Conservation (phyloP, 1,140 invertebrate species). For the Zophobas morio region DNA sequence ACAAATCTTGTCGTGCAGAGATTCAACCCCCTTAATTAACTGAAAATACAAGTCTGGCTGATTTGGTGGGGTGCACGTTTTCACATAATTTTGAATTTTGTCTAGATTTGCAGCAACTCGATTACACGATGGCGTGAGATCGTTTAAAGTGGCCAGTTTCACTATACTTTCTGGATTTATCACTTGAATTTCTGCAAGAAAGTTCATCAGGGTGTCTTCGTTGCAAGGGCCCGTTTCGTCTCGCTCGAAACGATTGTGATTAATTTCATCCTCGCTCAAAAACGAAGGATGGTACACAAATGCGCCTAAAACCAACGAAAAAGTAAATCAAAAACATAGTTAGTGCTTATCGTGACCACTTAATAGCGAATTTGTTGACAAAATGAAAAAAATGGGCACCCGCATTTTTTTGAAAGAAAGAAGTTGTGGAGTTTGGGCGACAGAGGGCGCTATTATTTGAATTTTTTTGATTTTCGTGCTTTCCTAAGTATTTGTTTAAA, state of each 20-base stretch:
- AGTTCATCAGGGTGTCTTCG: slow-evolving; percentile 61
- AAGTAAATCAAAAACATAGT: neutral
- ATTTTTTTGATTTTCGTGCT: no score
- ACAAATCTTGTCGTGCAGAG: slow-evolving; percentile 56
- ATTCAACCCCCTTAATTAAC: slow-evolving; percentile 60
- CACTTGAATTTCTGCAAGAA: slow-evolving; percentile 62
- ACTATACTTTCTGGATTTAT: slow-evolving; percentile 64
- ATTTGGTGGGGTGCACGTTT: slow-evolving; percentile 53
- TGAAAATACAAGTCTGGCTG: slow-evolving; percentile 58
- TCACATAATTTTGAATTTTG: slow-evolving; percentile 57
- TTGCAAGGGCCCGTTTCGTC: slow-evolving; percentile 52
- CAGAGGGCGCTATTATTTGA: neutral
- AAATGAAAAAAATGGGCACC: neutral
- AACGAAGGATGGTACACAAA: neutral
- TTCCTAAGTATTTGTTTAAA: no score
- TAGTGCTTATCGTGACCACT: no score
- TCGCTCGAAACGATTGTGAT: slow-evolving; percentile 3
- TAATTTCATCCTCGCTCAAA: slow-evolving; percentile 17
- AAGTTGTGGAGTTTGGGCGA: neutral
- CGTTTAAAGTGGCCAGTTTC: slow-evolving; percentile 45
- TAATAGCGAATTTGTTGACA: neutral
- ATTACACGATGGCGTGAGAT: slow-evolving; percentile 24
- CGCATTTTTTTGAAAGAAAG: slow-evolving; percentile 23
- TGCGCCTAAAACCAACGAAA: neutral
- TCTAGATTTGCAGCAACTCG: slow-evolving; percentile 45